Evolutionary conservation across 1,140 invertebrate species (phyloP).

Genomic region (Dinoponera quadriceps): DNA sequence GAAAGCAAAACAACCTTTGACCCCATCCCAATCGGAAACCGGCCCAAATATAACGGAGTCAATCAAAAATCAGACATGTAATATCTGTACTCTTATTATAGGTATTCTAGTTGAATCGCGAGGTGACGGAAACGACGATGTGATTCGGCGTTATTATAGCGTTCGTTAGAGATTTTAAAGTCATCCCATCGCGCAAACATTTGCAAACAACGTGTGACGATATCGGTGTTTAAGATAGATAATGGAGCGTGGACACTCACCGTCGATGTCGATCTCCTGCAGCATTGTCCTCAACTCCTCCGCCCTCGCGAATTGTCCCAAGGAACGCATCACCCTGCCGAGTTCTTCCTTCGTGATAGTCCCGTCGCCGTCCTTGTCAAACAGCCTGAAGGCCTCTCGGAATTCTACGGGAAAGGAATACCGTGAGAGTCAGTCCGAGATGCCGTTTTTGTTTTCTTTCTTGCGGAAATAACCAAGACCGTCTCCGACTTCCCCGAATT

Average conservation of each 20-base stretch:
- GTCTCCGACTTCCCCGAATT: not conserved
- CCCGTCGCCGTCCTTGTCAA: slow-evolving; percentile 95
- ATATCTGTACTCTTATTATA: no score
- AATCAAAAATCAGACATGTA: no score
- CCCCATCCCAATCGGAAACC: no score
- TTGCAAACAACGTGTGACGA: not conserved
- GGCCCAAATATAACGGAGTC: no score
- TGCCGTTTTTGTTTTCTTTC: not conserved
- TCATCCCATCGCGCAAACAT: not conserved
- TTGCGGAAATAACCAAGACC: slow-evolving; percentile 18
- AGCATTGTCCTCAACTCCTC: slow-evolving; percentile 95
- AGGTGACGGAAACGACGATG: not conserved
- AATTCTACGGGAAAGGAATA: slow-evolving; percentile 87
- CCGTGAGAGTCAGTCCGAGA: not conserved
- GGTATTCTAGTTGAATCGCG: no score
- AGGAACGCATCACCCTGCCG: slow-evolving; percentile 93
- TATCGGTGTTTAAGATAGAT: slow-evolving; percentile 14
- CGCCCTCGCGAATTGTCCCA: slow-evolving; percentile 93
- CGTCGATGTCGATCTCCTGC: slow-evolving; percentile 95
- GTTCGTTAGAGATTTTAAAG: slow-evolving; percentile 3
- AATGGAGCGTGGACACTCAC: slow-evolving; percentile 84
- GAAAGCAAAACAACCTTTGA: no score
- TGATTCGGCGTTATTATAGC: not conserved
- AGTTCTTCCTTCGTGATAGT: slow-evolving; percentile 95
- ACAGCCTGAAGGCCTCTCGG: slow-evolving; percentile 94